phyloP scores from a whole-genome alignment of 1,140 invertebrate genomes.

The Amyelois transitella region DNA sequence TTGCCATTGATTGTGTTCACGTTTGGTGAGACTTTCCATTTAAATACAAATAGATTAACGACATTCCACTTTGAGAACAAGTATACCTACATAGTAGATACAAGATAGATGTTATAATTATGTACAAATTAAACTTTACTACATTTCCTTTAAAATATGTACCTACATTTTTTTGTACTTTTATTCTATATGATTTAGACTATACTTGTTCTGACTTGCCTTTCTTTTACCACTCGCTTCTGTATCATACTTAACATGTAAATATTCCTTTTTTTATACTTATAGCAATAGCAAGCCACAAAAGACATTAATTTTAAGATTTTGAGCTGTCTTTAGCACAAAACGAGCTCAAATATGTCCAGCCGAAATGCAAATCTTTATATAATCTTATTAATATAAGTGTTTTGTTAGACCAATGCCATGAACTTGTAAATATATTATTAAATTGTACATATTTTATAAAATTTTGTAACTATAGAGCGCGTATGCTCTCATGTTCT shows the following conservation, averaged over 20 bases:
- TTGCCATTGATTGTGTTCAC: slow-evolving; percentile 17
- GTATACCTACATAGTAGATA: neutral
- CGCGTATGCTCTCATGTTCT: too few relatives aligned
- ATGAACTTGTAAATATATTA: slow-evolving; percentile 57
- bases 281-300: slow-evolving; percentile 27
- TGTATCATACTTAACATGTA: slow-evolving; percentile 2
- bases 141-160: slow-evolving; percentile 1
- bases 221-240: neutral
- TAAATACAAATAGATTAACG: neutral
- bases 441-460: slow-evolving; percentile 19
- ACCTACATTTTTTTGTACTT: neutral
- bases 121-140: neutral
- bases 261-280: slow-evolving; percentile 9
- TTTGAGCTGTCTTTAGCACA: slow-evolving; percentile 29
- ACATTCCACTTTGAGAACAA: slow-evolving; percentile 7
- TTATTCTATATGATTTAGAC: too few relatives aligned
- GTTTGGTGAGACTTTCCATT: neutral
- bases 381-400: slow-evolving; percentile 26
- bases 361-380: slow-evolving; percentile 33
- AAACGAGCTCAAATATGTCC: slow-evolving; percentile 35
- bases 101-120: neutral
- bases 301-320: slow-evolving; percentile 36
- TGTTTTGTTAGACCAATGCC: slow-evolving; percentile 56
- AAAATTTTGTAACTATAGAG: slow-evolving; percentile 12
- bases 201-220: neutral